A percentile compares a stretch with the other conserved stretches of the same genome.
Conservation (phyloP, 2,797 vertebrate genomes). For the Sarcophilus harrisii region DNA sequence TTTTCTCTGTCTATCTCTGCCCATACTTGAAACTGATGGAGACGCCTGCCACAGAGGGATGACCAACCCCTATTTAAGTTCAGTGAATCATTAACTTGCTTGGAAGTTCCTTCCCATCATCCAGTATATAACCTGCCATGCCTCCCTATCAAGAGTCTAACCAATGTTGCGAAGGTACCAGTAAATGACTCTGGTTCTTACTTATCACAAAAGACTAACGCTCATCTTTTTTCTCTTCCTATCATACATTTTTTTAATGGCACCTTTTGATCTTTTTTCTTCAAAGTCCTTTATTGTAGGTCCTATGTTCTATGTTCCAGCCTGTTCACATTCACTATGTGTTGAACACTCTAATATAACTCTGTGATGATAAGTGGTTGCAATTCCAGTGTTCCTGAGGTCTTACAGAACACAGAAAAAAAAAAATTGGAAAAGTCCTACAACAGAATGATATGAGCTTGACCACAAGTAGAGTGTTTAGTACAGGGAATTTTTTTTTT, state of each 20-base stretch:
- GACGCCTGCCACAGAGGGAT: background rate
- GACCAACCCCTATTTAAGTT: background rate
- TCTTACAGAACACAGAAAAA: background rate
- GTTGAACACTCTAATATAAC: background rate
- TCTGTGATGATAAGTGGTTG: background rate
- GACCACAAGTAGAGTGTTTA: background rate
- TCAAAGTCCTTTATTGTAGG: background rate
- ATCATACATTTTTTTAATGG: background rate
- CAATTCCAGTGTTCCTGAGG: background rate
- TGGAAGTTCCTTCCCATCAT: background rate
- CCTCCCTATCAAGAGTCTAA: background rate
- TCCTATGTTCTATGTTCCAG: background rate
- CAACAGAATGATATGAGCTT: background rate
- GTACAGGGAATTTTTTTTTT: background rate
- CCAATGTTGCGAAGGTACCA: background rate
- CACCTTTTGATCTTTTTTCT: background rate
- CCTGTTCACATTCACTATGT: background rate
- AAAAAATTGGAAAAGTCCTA: background rate
- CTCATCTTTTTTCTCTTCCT: background rate
- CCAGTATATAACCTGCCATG: background rate
- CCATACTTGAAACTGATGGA: background rate
- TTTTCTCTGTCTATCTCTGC: background rate
- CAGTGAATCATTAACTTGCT: background rate
- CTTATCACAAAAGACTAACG: background rate
- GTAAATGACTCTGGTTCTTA: background rate